Percentiles rank a stretch among this genome's conserved stretches.
phyloP scores from a whole-genome alignment of 2,113 vertebrate genomes.

The Fregata magnificens region DNA sequence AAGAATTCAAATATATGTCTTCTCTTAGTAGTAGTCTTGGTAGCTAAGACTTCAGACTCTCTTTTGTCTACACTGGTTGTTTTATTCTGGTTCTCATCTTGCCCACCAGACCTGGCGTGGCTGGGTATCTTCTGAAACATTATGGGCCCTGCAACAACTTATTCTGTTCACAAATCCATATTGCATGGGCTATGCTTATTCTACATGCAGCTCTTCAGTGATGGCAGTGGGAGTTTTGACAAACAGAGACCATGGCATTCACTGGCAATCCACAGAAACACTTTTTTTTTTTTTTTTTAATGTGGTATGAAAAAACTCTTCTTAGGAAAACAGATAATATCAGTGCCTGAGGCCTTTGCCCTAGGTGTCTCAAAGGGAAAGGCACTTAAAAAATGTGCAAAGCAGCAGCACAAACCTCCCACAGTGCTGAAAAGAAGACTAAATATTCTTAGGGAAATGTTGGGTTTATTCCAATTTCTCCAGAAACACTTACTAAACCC shows the following conservation, averaged over 20 bases:
- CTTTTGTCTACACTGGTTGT: not conserved
- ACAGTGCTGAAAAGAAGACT: slow-evolving; percentile 59
- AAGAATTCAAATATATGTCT: not conserved
- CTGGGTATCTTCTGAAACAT: not conserved
- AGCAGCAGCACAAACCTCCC: slow-evolving; percentile 60
- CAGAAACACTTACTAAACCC: slow-evolving; percentile 51
- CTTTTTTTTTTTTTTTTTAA: not conserved
- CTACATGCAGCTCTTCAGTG: not conserved
- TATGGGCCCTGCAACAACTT: not conserved
- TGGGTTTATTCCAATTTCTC: slow-evolving; percentile 33
- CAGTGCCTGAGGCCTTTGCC: slow-evolving; percentile 51
- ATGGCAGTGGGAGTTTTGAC: not conserved
- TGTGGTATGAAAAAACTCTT: slow-evolving; percentile 27
- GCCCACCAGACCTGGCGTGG: not conserved
- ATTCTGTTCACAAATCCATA: not conserved
- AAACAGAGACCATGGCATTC: not conserved
- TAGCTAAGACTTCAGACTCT: not conserved
- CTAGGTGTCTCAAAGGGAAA: slow-evolving; percentile 55
- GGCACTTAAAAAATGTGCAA: slow-evolving; percentile 59
- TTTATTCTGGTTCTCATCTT: not conserved
- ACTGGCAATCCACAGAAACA: not conserved
- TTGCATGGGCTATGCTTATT: not conserved
- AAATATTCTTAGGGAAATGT: slow-evolving; percentile 43
- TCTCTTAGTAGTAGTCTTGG: not conserved
- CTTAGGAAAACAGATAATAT: slow-evolving; percentile 53